Evolutionary conservation across 2,113 vertebrate genomes (phyloP).

Genomic region (Larimichthys polyactis): DNA sequence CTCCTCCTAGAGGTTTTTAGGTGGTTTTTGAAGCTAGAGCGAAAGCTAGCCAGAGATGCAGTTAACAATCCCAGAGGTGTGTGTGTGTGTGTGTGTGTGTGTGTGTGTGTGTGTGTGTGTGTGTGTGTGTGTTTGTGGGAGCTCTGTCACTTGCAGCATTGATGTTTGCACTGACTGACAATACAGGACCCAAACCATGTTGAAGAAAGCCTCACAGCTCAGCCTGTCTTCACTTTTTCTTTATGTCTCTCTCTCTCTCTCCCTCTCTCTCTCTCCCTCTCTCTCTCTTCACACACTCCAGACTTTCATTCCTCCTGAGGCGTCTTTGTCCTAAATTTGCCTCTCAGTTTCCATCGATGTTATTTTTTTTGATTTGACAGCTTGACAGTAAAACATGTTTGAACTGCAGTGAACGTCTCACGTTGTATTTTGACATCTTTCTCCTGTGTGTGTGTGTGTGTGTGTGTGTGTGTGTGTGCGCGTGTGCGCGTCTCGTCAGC

Average conservation of each 20-base stretch:
- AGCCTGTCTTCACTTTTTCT: constrained; percentile 16
- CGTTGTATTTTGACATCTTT: constrained; percentile 56
- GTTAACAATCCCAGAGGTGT: constrained; percentile 20
- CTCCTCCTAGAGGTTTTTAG: constrained; percentile 25
- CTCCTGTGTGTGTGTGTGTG: constrained; percentile 5
- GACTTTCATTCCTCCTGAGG: constrained; percentile 45
- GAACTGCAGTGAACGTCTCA: constrained; percentile 46
- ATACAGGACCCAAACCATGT: constrained; percentile 28
- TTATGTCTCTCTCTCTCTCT: background rate
- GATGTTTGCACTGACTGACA: constrained; percentile 59
- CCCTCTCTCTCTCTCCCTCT: background rate
- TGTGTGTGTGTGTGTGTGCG: constrained; percentile 6
- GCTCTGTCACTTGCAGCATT: constrained; percentile 40
- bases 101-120: constrained; percentile 11
- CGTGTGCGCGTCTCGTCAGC: constrained; percentile 23
- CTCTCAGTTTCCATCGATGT: constrained; percentile 47
- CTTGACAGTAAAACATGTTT: constrained; percentile 62
- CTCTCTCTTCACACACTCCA: background rate
- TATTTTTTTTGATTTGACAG: constrained; percentile 59
- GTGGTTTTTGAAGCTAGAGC: constrained; percentile 15
- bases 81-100: constrained; percentile 2
- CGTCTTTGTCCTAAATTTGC: constrained; percentile 68
- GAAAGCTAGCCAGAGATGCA: background rate
- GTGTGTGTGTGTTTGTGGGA: constrained; percentile 16
- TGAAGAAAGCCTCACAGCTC: constrained; percentile 39